Conservation (phyloP, 2,113 vertebrate genomes). For the Propithecus coquereli region DNA sequence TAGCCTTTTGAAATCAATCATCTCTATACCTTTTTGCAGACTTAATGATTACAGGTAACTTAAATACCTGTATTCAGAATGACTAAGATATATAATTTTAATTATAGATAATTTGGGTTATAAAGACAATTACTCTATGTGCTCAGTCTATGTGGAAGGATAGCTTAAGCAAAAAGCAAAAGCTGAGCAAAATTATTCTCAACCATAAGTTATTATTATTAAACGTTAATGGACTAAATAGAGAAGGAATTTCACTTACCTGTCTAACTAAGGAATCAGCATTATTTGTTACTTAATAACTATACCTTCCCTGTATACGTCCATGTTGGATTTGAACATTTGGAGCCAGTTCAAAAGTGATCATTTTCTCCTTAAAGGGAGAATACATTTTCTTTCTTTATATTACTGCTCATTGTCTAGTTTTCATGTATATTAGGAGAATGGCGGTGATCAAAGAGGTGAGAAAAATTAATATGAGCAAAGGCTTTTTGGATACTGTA, state of each 20-base stretch:
- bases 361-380: not conserved
- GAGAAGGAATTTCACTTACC: not conserved
- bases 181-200: not conserved
- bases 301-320: not conserved
- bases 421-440: not conserved
- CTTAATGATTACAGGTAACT: not conserved
- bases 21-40: not conserved
- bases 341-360: not conserved
- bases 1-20: not conserved
- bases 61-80: not conserved
- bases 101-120: not conserved
- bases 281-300: not conserved
- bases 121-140: not conserved
- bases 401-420: not conserved
- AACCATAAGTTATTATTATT: not conserved
- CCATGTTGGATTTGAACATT: not conserved
- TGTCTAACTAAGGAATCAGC: not conserved
- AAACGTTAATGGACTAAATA: not conserved
- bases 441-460: not conserved
- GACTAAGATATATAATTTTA: not conserved
- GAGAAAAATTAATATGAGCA: not conserved
- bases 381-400: not conserved
- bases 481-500: not conserved
- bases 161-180: not conserved
- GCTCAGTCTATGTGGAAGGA: not conserved